Evolutionary conservation across 2,888 invertebrate species (phyloP), one percentile per base, ranked within the genome.

Genomic region (Dromius quadrimaculatus): DNA sequence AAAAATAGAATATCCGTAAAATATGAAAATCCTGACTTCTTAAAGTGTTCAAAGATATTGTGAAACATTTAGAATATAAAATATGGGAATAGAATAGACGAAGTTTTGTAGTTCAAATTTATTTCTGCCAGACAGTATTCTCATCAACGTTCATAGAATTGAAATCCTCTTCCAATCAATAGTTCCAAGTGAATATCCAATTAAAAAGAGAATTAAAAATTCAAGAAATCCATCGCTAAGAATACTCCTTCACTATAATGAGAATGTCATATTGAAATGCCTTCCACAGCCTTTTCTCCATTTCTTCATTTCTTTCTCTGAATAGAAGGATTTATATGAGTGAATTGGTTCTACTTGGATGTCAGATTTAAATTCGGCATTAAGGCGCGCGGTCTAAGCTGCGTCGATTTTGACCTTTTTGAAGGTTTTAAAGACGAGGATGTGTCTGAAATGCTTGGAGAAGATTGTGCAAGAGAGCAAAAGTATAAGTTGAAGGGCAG

Each of bases 261-360:
- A 59, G 38, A 59, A 59, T 59, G 59, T 54, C 50, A 54, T 54
- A 59, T 59, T 59, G 59, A 59, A 59, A 28, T 54, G 50, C 28
- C 50, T 28, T 54, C 28, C 13, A 54, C 13, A 9, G 28, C 50
- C 28, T 1, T n/a, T n/a, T 54, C 50, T 13, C 28, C 11, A 22
- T n/a, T n/a, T n/a, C n/a, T 20, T 23, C 50, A 19, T 8, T 13
- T 54, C 23, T 54, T 22, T 47, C 50, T 54, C 28, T 59, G 59
- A 59, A 59, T 59, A 19, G 59, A 17, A 38, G 59, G 59, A 59
- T 59, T 59, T 59, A 36, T 59, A 59, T 59, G 59, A 59, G 36
- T 59, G 59, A 38, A 36, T 59, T 59, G 34, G 59, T 38, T 54
- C 28, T 15, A 23, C 13, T 8, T 15, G 50, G 50, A 28, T 54